phyloP scores from a whole-genome alignment of 2,888 invertebrate species.

The Watsonalla cultraria region DNA sequence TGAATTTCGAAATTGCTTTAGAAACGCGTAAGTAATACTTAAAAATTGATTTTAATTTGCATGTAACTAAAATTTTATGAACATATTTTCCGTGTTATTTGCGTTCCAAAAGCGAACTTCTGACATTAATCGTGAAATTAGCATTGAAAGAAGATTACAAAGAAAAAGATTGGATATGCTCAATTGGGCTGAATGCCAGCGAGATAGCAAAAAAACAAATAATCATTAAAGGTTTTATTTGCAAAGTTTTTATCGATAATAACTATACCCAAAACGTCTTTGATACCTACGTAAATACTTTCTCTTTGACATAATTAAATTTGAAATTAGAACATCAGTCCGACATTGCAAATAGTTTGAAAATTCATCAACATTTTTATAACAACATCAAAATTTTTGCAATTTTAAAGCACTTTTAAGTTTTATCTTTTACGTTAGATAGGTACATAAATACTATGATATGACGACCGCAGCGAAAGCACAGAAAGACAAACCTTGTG shows the following conservation, averaged over 20 bases:
- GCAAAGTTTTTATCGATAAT: neutral
- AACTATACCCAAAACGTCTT: no score
- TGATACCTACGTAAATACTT: neutral
- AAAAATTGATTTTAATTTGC: no score
- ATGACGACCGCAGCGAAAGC: conserved; percentile 54
- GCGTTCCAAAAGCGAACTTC: conserved; percentile 21
- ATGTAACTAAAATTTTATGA: conserved; percentile 8
- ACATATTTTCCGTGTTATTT: neutral
- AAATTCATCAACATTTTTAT: conserved; percentile 24
- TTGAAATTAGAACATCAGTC: conserved; percentile 44
- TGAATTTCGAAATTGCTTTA: conserved; percentile 7
- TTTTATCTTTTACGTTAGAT: conserved; percentile 30
- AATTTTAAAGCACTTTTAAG: conserved; percentile 13
- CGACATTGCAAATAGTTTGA: conserved; percentile 29
- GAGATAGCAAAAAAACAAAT: neutral
- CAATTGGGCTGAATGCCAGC: neutral
- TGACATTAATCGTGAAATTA: conserved; percentile 9
- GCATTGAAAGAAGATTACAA: neutral
- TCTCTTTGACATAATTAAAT: conserved; percentile 13
- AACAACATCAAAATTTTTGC: conserved; percentile 42
- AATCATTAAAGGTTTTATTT: neutral
- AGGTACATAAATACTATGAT: conserved; percentile 20
- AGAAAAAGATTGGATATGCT: neutral
- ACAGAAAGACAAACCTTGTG: conserved; percentile 59
- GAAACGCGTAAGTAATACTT: neutral